Evolutionary conservation across 2,113 vertebrate species (phyloP).

Genomic region (Casuarius casuarius): DNA sequence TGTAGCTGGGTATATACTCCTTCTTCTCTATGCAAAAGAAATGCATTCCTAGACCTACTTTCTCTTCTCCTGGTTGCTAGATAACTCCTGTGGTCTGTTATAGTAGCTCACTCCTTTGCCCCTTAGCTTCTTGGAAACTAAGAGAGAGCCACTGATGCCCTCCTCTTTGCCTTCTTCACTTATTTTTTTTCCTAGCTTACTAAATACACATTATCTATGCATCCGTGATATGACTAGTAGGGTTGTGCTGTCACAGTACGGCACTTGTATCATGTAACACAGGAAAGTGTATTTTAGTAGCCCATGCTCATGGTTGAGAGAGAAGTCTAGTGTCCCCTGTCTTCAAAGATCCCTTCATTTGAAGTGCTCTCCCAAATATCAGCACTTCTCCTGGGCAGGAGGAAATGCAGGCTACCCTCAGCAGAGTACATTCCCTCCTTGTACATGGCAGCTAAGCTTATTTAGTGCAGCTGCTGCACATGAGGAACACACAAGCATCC

Average conservation of each 20-base stretch:
- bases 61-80: neutral
- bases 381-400: neutral
- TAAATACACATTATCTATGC: neutral
- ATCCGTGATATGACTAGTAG: neutral
- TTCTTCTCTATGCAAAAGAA: neutral
- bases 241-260: neutral
- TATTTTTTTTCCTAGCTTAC: neutral
- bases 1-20: neutral
- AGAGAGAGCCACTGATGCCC: neutral
- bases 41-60: neutral
- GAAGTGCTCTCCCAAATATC: neutral
- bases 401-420: neutral
- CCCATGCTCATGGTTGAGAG: too few relatives aligned
- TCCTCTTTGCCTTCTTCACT: neutral
- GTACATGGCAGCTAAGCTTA: neutral
- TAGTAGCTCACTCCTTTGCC: neutral
- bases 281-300: neutral
- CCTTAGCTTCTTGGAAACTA: neutral
- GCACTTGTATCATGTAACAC: neutral
- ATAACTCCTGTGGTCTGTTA: neutral
- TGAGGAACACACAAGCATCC: neutral
- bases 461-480: neutral
- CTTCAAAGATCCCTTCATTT: neutral
- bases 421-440: neutral
- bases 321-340: neutral